phyloP scores from a whole-genome alignment of 2,888 invertebrate species.

The Ptilodon capucinus region DNA sequence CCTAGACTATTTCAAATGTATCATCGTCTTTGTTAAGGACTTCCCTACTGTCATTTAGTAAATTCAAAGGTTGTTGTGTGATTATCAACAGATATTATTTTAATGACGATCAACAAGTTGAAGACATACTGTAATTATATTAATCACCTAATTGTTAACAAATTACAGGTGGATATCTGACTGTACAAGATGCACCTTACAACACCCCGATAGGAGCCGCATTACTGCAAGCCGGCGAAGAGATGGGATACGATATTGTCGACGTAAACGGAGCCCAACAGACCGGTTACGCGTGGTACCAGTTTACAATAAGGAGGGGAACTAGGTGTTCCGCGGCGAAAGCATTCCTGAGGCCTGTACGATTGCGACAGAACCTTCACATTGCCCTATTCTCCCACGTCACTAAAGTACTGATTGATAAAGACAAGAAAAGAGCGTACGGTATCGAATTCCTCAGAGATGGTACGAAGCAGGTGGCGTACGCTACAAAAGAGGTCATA shows the following conservation, averaged over 20 bases:
- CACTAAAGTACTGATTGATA: slow-evolving; percentile 89
- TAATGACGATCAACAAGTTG: no score
- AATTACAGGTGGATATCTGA: slow-evolving; percentile 86
- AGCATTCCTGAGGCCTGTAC: slow-evolving; percentile 91
- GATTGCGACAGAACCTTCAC: slow-evolving; percentile 91
- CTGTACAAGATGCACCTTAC: slow-evolving; percentile 90
- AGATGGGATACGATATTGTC: slow-evolving; percentile 93
- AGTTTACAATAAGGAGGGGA: slow-evolving; percentile 94
- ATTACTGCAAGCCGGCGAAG: slow-evolving; percentile 94
- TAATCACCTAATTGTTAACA: not conserved
- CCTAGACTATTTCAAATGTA: no score
- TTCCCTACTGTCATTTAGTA: no score
- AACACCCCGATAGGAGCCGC: slow-evolving; percentile 92
- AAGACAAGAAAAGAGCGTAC: slow-evolving; percentile 86
- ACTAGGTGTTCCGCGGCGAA: slow-evolving; percentile 92
- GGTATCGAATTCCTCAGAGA: slow-evolving; percentile 91
- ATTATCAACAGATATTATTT: no score
- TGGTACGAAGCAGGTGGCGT: slow-evolving; percentile 83
- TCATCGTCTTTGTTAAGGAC: no score
- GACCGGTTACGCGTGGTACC: slow-evolving; percentile 93
- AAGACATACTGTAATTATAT: not conserved
- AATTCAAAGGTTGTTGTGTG: no score
- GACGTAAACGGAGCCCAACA: slow-evolving; percentile 94
- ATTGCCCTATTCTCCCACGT: slow-evolving; percentile 91
- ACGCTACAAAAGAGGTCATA: slow-evolving; percentile 91